Percentiles rank a stretch among this genome's conserved stretches.
Evolutionary conservation across 2,888 invertebrate genomes (phyloP).

Genomic region (Ypsolopha sequella): DNA sequence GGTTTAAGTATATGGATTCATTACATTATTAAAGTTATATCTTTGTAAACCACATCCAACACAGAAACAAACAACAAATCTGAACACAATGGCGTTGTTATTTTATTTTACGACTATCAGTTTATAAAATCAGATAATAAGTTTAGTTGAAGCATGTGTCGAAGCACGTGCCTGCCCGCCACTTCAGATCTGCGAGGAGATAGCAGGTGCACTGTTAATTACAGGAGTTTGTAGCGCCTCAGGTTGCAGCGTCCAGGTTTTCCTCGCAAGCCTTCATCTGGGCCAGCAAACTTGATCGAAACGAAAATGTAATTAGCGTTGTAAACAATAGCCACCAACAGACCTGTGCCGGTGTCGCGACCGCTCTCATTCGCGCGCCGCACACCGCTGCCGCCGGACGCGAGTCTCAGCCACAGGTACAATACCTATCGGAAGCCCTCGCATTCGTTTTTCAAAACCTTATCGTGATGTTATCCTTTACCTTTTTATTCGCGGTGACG

Average conservation of each 20-base stretch:
- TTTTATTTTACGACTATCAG: too few species aligned
- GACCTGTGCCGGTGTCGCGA: constrained; percentile 22
- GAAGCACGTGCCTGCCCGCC: too few species aligned
- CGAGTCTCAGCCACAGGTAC: constrained; percentile 31
- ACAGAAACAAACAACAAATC: too few species aligned
- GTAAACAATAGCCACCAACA: constrained; percentile 56
- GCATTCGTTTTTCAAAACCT: constrained; percentile 36
- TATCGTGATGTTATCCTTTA: constrained; percentile 21
- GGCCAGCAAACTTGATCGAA: constrained; percentile 58
- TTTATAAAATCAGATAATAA: too few species aligned
- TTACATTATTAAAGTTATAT: too few species aligned
- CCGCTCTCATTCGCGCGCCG: constrained; percentile 53
- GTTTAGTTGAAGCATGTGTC: too few species aligned
- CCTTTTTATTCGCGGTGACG: background rate
- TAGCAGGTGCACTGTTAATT: too few species aligned
- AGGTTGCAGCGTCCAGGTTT: constrained; percentile 34
- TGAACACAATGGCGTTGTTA: too few species aligned
- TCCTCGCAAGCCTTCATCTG: constrained; percentile 49
- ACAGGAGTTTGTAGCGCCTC: too few species aligned
- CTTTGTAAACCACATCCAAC: too few species aligned
- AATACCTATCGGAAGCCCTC: constrained; percentile 13
- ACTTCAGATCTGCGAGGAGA: too few species aligned
- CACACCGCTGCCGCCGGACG: constrained; percentile 52
- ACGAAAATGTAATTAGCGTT: constrained; percentile 60
- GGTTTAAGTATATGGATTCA: too few species aligned